Evolutionary conservation across 2,797 vertebrate species (phyloP).

Genomic region (Melanotaenia pygmaea): DNA sequence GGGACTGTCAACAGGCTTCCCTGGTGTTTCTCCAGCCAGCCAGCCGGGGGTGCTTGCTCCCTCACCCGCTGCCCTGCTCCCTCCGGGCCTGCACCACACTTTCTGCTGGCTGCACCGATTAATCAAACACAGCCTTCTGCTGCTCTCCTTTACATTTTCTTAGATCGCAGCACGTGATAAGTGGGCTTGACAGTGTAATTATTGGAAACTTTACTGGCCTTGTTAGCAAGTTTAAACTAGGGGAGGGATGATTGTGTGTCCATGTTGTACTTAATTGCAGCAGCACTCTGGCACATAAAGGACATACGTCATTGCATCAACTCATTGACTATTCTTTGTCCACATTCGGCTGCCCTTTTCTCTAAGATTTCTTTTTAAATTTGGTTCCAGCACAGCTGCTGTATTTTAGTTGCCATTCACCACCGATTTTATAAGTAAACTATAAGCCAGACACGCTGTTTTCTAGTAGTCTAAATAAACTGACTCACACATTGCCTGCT

Average conservation of each 20-base stretch:
- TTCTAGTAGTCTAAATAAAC: conserved; percentile 47
- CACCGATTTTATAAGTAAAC: conserved; percentile 39
- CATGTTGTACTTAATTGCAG: conserved; percentile 60
- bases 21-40: conserved; percentile 53
- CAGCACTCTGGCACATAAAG: conserved; percentile 28
- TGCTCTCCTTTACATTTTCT: conserved; percentile 61
- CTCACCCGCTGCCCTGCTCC: conserved; percentile 57
- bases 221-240: conserved; percentile 66
- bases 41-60: conserved; percentile 38
- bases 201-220: conserved; percentile 66
- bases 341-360: conserved; percentile 3
- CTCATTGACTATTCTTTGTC: conserved; percentile 1
- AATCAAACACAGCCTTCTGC: conserved; percentile 79
- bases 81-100: conserved; percentile 71
- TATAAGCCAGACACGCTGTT: conserved; percentile 52
- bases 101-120: conserved; percentile 78
- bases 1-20: conserved; percentile 82
- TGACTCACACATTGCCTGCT: conserved; percentile 12
- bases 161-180: conserved; percentile 58
- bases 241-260: conserved; percentile 48
- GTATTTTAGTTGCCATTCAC: conserved; percentile 30
- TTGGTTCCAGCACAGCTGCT: neutral
- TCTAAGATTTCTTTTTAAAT: neutral
- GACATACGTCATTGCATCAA: conserved; percentile 35
- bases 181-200: conserved; percentile 66